Conservation (phyloP, 1,140 invertebrate species). For the Pentalonia nigronervosa region DNA sequence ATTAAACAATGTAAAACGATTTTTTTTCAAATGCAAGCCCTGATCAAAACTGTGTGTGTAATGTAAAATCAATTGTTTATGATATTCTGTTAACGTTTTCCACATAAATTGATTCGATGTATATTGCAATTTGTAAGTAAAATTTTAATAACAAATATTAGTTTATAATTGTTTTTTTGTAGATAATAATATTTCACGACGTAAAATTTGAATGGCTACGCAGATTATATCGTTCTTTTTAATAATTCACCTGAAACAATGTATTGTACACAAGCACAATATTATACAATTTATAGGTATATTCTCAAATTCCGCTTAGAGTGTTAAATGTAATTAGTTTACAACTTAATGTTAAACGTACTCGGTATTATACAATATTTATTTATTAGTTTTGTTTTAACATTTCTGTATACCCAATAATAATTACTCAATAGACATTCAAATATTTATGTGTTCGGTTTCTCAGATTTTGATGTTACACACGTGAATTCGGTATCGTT, state of each 20-base stretch:
- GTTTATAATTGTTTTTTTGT: background rate
- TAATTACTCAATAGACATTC: background rate
- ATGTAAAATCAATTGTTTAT: background rate
- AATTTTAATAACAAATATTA: background rate
- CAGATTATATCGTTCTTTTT: background rate
- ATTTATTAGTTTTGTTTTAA: background rate
- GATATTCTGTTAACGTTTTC: background rate
- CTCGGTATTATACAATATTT: background rate
- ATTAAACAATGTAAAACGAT: too few species aligned
- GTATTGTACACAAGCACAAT: too few species aligned
- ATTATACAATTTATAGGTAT: background rate
- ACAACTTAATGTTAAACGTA: background rate
- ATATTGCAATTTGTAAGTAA: background rate
- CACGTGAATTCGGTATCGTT: background rate
- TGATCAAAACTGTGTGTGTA: background rate
- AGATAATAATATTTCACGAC: background rate
- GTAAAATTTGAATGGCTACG: background rate
- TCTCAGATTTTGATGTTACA: slow-evolving; percentile 44
- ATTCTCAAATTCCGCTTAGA: background rate
- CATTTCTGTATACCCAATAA: background rate
- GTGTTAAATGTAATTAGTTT: background rate
- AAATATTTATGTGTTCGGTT: slow-evolving; percentile 14
- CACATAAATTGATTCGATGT: background rate
- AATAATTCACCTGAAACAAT: background rate
- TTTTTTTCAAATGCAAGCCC: too few species aligned